phyloP scores from a whole-genome alignment of 37 sponge, comb jelly and placozoan genomes.

The Halichondria panicea region DNA sequence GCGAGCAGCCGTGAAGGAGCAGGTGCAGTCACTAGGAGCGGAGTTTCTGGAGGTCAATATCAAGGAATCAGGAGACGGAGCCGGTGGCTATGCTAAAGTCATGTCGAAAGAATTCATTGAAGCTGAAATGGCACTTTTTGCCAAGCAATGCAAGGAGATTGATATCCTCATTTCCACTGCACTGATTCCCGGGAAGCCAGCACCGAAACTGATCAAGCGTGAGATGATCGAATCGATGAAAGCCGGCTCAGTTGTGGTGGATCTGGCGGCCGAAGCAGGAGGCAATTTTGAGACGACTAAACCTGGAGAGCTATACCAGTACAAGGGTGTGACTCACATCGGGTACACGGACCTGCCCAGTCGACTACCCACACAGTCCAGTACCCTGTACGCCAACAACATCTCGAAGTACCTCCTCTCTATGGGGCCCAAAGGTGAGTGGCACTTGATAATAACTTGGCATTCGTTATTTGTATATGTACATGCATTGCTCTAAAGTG shows the following conservation, averaged over 20 bases:
- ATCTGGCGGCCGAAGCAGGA: conserved; percentile 92
- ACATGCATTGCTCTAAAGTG: too few species aligned
- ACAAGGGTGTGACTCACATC: conserved; percentile 89
- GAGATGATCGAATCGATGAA: conserved; percentile 94
- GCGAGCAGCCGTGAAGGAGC: conserved; percentile 87
- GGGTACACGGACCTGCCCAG: conserved; percentile 94
- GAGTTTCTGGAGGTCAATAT: conserved; percentile 89
- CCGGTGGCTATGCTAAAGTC: conserved; percentile 93
- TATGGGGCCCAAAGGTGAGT: conserved; percentile 51
- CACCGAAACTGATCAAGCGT: conserved; percentile 83
- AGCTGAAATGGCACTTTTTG: conserved; percentile 93
- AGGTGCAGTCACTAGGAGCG: conserved; percentile 88
- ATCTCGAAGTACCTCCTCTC: conserved; percentile 66
- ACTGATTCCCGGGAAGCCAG: conserved; percentile 93
- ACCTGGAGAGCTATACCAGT: conserved; percentile 72
- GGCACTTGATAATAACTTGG: too few species aligned
- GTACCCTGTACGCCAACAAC: conserved; percentile 92
- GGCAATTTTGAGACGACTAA: conserved; percentile 88
- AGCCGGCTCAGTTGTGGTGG: conserved; percentile 92
- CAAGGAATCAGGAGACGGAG: conserved; percentile 87
- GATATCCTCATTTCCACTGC: conserved; percentile 94
- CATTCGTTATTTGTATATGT: too few species aligned
- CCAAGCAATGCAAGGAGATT: conserved; percentile 89
- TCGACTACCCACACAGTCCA: conserved; percentile 87
- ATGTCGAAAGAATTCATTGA: conserved; percentile 92